Percentiles rank a stretch among this genome's conserved stretches.
Conservation (phyloP, 2,113 vertebrate genomes). For the Psammodynastes pulverulentus region DNA sequence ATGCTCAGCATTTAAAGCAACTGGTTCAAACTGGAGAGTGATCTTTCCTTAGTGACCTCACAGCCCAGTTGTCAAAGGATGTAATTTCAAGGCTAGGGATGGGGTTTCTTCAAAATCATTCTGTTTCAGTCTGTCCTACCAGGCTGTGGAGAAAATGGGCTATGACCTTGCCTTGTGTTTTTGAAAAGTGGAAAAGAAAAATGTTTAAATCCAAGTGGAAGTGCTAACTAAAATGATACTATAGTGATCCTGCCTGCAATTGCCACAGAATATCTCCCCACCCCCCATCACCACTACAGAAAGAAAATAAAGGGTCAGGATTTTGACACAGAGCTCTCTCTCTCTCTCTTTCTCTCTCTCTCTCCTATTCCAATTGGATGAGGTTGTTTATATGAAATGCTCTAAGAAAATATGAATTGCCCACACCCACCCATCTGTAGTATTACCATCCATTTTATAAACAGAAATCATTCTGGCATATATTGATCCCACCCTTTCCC, state of each 20-base stretch:
- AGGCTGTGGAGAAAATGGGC: neutral
- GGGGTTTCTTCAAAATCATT: neutral
- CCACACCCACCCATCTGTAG: no score
- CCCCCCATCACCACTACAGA: neutral
- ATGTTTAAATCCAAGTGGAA: neutral
- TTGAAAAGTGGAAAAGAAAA: neutral
- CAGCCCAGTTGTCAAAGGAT: neutral
- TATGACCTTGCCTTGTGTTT: neutral
- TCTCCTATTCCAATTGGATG: neutral
- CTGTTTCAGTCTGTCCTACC: neutral
- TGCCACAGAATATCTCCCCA: neutral
- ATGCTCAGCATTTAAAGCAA: neutral
- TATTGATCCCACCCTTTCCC: neutral
- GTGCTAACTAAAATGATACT: neutral
- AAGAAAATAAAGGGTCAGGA: neutral
- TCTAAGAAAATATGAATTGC: neutral
- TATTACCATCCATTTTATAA: neutral
- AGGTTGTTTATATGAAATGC: neutral
- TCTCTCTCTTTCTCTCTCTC: neutral
- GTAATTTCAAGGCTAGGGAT: neutral
- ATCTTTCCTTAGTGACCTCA: neutral
- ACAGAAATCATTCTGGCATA: neutral
- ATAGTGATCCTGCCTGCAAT: neutral
- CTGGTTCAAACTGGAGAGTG: neutral
- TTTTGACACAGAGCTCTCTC: neutral